Base-by-base conservation (phyloP, 2,888 invertebrate genomes). In the Aspidapion aeneum region DNA sequence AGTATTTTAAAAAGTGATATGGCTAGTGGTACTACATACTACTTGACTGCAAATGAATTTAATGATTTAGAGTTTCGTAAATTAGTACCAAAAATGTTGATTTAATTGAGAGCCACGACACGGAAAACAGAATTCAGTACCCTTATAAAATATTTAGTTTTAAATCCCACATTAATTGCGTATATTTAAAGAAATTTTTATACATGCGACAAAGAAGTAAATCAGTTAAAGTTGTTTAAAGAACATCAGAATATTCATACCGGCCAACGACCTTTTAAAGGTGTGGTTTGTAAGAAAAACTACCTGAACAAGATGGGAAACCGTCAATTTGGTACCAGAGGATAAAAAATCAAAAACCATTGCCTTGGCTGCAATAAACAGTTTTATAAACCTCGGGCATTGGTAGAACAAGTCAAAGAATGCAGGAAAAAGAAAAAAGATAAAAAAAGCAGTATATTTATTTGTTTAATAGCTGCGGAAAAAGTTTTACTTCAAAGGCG, bases 161-260 rank as follows among this genome's bases (percentile, higher is more conserved):
- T 17, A 17, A 18, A 17, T 17, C 18, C 52, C 52, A 52, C n/a
- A 52, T 52, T 52, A 78, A 79, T 60, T 72, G 72, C 16, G 74
- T 73, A 12, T n/a, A 52, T 52, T 52, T 52, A 52, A 52, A 17
- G 52, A 77, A 77, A 62, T 79, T 81, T 66, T 81, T 81, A 60
- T 84, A 83, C 73, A 7, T 85, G 85, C 70, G 81, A 81, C 61
- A 84, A 83, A 73, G 84, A 83, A 9, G 84, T 84, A 67, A 83
- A 82, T 75, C 82, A 83, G 70, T 78, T 78, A 35, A 81, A 82
- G 54, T 79, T 82, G 68, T 83, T 82, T 61, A 81, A 82, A 70
- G 84, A 85, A 64, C 87, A 87, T 75, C 83, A 84, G 74, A 78
- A 86, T 73, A 84, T 84, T 74, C 86, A 86, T 79, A 78, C 79